Percentiles rank a stretch among this genome's conserved stretches.
These are phyloP conservation scores for Tachina grossa DNA, from an alignment of 2,888 invertebrate genomes.

Conservation along the genomic window DNA sequence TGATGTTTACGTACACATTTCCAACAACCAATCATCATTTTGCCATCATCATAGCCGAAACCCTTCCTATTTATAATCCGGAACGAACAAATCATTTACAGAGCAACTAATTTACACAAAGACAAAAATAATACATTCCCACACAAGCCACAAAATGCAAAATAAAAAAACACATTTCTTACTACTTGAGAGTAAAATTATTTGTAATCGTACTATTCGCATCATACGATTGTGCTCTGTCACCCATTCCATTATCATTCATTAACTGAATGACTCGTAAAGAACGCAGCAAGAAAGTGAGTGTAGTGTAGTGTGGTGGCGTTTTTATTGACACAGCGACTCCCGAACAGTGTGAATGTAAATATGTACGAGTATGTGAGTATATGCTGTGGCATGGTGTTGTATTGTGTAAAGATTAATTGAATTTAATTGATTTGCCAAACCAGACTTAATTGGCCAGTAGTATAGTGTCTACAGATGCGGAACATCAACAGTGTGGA, in stretches of 20 bases:
- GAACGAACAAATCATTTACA: conserved; percentile 66
- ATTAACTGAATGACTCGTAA: conserved; percentile 76
- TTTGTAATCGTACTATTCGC: conserved; percentile 46
- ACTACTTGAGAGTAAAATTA: conserved; percentile 62
- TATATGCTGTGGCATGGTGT: conserved; percentile 27
- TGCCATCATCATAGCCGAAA: conserved; percentile 38
- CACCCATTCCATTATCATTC: conserved; percentile 82
- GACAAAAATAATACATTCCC: conserved; percentile 44
- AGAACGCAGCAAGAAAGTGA: conserved; percentile 38
- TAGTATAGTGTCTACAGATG: conserved; percentile 75
- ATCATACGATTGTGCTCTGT: conserved; percentile 73
- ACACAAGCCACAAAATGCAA: conserved; percentile 41
- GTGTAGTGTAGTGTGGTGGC: conserved; percentile 30
- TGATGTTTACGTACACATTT: conserved; percentile 41
- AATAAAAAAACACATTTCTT: conserved; percentile 8
- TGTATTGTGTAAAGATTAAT: conserved; percentile 82
- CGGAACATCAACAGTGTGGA: conserved; percentile 61
- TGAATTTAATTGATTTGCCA: conserved; percentile 84
- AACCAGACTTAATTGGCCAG: conserved; percentile 83
- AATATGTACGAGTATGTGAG: neutral
- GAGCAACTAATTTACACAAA: conserved; percentile 31
- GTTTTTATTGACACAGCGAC: conserved; percentile 34
- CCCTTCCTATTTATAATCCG: conserved; percentile 58
- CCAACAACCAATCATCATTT: conserved; percentile 46
- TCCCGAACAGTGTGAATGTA: conserved; percentile 22